Evolutionary conservation across 2,113 vertebrate genomes (phyloP).

Genomic region (Haemorhous mexicanus): DNA sequence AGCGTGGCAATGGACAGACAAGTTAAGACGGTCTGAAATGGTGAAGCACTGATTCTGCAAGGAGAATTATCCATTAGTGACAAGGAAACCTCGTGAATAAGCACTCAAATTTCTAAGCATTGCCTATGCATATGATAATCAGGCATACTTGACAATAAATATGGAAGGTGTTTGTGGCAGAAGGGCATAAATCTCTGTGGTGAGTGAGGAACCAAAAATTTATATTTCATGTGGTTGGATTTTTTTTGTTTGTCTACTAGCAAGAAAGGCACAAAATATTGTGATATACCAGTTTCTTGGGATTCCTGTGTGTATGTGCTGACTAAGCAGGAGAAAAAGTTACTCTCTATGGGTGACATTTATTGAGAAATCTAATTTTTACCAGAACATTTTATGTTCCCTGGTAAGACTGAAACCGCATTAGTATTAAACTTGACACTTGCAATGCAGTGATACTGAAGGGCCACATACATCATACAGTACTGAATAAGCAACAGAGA

Average conservation of each 20-base stretch:
- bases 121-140: not conserved
- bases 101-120: not conserved
- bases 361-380: not conserved
- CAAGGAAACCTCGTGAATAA: not conserved
- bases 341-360: not conserved
- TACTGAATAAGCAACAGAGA: not conserved
- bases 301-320: not conserved
- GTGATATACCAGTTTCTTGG: not conserved
- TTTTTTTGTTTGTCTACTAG: not conserved
- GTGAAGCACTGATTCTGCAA: constrained; percentile 48
- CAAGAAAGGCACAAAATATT: not conserved
- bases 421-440: not conserved
- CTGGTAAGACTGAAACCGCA: not conserved
- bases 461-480: not conserved
- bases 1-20: constrained; percentile 30
- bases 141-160: not conserved
- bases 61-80: not conserved
- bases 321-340: not conserved
- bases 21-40: not conserved
- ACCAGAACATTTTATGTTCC: not conserved
- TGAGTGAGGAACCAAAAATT: not conserved
- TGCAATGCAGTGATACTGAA: not conserved
- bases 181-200: not conserved
- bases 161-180: not conserved
- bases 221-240: not conserved